Evolutionary conservation across 2,797 vertebrate genomes (phyloP).

Genomic region (Propithecus perrieri): DNA sequence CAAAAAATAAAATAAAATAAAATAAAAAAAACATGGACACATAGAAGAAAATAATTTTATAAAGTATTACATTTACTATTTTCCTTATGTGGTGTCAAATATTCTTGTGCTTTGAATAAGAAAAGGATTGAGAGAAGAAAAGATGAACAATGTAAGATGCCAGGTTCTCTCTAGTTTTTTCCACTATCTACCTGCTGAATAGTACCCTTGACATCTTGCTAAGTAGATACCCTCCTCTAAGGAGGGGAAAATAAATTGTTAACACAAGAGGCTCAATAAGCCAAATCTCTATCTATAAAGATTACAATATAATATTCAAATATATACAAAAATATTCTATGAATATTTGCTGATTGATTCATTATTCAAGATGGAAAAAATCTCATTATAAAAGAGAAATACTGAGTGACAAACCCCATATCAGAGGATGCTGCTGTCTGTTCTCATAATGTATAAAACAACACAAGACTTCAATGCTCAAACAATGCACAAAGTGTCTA

Average conservation of each 20-base stretch:
- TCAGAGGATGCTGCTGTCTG: not conserved
- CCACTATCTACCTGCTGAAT: not conserved
- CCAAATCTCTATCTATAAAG: not conserved
- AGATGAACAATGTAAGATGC: not conserved
- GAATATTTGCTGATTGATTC: conserved; percentile 8
- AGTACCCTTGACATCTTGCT: conserved; percentile 27
- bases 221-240: not conserved
- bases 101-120: conserved; percentile 5
- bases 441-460: not conserved
- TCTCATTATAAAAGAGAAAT: conserved; percentile 18
- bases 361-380: not conserved
- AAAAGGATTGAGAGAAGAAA: not conserved
- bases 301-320: conserved; percentile 14
- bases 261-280: not conserved
- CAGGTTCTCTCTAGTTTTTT: conserved; percentile 13
- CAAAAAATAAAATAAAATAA: no score
- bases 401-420: not conserved
- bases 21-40: not conserved
- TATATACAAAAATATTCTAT: not conserved
- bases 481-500: not conserved
- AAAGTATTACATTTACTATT: not conserved
- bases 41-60: conserved; percentile 21
- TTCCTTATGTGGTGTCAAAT: not conserved
- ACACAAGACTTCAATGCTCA: not conserved
- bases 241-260: not conserved